Evolutionary conservation across 2,888 invertebrate genomes (phyloP).

Genomic region (Drosophila paracracens): DNA sequence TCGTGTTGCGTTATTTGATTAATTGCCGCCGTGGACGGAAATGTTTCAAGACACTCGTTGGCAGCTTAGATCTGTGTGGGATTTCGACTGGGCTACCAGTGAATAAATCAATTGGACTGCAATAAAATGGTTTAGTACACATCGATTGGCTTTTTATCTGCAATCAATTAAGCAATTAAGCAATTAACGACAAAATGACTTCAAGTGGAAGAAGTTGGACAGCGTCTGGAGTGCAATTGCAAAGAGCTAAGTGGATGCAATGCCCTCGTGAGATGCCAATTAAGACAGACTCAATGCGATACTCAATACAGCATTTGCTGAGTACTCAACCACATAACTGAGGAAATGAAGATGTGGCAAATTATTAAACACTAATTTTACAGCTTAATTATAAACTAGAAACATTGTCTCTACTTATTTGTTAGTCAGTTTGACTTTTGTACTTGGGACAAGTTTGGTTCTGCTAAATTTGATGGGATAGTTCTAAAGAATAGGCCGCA

Average conservation of each 20-base stretch:
- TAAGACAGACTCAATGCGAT: background rate
- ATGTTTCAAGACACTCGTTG: slow-evolving; percentile 48
- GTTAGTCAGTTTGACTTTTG: background rate
- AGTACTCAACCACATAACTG: background rate
- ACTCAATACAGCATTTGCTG: background rate
- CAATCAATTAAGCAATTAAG: slow-evolving; percentile 55
- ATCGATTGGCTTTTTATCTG: slow-evolving; percentile 22
- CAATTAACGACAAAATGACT: slow-evolving; percentile 26
- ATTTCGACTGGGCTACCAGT: slow-evolving; percentile 21
- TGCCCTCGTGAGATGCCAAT: background rate
- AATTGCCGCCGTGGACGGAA: slow-evolving; percentile 49
- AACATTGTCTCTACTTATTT: background rate
- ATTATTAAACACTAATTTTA: background rate
- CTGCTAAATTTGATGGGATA: background rate
- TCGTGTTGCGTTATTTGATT: slow-evolving; percentile 40
- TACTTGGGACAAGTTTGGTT: background rate
- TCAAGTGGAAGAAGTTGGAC: slow-evolving; percentile 18
- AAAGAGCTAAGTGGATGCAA: background rate
- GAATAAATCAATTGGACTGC: slow-evolving; percentile 68
- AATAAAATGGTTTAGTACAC: slow-evolving; percentile 37
- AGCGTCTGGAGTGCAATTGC: slow-evolving; percentile 11
- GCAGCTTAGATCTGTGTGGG: slow-evolving; percentile 62
- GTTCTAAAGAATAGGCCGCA: slow-evolving; percentile 1
- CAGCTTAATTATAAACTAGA: background rate
- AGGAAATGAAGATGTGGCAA: background rate